Conservation (phyloP, 2,888 invertebrate genomes). For the Eupithecia tripunctaria region DNA sequence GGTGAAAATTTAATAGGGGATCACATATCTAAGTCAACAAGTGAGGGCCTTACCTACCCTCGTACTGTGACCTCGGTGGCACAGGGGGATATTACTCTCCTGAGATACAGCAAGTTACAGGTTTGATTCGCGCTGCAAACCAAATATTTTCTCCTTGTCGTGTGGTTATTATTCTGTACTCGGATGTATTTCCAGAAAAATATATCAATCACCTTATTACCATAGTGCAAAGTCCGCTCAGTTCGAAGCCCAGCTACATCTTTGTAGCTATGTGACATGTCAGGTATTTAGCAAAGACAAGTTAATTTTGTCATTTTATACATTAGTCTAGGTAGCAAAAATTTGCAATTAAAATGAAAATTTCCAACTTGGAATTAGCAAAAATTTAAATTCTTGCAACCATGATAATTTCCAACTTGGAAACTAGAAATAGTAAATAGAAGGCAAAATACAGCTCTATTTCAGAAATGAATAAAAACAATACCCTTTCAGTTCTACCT, state of each 20-base stretch:
- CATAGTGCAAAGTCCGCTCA: neutral
- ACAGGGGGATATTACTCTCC: neutral
- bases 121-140: neutral
- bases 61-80: neutral
- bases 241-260: neutral
- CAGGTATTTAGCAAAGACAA: neutral
- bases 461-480: constrained; percentile 13
- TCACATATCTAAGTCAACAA: neutral
- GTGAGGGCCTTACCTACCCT: neutral
- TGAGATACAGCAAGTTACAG: neutral
- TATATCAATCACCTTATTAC: neutral
- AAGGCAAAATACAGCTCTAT: neutral
- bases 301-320: neutral
- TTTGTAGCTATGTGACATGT: neutral
- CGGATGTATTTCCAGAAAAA: neutral
- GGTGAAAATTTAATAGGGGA: constrained; percentile 33
- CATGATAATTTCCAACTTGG: neutral
- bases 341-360: no score
- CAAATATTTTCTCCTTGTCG: neutral
- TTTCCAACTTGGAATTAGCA: no score
- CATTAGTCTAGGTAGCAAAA: neutral
- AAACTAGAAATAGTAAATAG: neutral
- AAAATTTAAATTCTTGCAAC: neutral
- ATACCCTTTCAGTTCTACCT: constrained; percentile 16
- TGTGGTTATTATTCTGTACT: neutral